Base-by-base conservation (phyloP, 1,140 invertebrate genomes). In the Drosophila ercepeae region DNA sequence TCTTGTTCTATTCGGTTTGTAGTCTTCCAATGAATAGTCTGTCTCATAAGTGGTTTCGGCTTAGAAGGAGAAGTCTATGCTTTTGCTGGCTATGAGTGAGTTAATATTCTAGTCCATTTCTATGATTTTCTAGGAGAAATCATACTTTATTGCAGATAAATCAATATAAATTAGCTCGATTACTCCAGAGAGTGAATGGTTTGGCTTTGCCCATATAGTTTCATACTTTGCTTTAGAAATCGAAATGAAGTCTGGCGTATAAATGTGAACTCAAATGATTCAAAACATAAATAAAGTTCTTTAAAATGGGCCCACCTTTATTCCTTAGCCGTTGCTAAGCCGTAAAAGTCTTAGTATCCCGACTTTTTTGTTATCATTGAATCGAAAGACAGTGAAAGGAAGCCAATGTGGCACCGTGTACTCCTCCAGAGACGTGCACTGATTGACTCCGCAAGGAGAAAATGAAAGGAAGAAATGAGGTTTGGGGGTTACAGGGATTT, bases 341-440 rank as follows among this genome's bases (percentile, higher is more conserved):
- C 32, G 13, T 55, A 21, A 42, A 2, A 25, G 13, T 29, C 50
- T 19, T 25, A 25, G 34, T 51, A 36, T 9, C 9, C 29, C 9
- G 29, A 32, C 29, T 18, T 42, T 19, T n/a, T 13, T 9, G 42
- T 13, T 9, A 51, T 25, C 19, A 16, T n/a, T 16, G 58, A 42
- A 11, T 58, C 6, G 18, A 16, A 2, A 21, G 11, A 29, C 13
- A 27, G 23, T 14, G 46, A 23, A 41, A 3, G 11, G 0, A 5
- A 23, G 8, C 19, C n/a, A 44, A 16, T 39, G 32, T 61, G 69
- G 29, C 48, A 36, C 34, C 44, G 48, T 45, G 25, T 41, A 16
- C 68, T 67, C 39, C 63, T 32, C 32, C 25, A 57, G 70, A 55
- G 50, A 55, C 25, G 51, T 46, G 51, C 69, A 64, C 68, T 73